phyloP scores from a whole-genome alignment of 1,140 invertebrate genomes.

The Cyrtorhinus lividipennis region DNA sequence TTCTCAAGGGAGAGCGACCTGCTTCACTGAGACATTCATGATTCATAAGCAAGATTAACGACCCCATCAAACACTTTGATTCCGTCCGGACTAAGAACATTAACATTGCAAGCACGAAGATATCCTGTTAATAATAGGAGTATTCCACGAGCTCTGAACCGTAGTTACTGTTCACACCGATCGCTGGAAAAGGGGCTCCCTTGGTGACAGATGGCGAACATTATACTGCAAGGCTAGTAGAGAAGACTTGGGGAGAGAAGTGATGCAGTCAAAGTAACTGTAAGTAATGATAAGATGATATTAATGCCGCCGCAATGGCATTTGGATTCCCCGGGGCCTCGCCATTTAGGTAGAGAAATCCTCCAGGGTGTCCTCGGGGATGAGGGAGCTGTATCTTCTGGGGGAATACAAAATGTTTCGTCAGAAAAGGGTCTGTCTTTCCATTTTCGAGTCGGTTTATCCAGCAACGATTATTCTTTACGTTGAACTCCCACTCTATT shows the following conservation, averaged over 20 bases:
- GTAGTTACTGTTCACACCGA: neutral
- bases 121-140: neutral
- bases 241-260: neutral
- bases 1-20: no score
- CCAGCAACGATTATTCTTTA: neutral
- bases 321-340: neutral
- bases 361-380: neutral
- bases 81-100: neutral
- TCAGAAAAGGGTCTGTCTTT: neutral
- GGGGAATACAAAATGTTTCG: constrained; percentile 1
- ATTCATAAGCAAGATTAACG: neutral
- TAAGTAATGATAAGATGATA: constrained; percentile 10
- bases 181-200: neutral
- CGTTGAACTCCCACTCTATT: no score
- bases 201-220: neutral
- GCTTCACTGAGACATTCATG: no score
- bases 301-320: constrained; percentile 6
- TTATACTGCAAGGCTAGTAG: neutral
- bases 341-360: neutral
- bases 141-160: neutral
- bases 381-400: neutral
- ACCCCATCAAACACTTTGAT: neutral
- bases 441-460: neutral
- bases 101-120: neutral
- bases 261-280: constrained; percentile 4